phyloP scores from a whole-genome alignment of 2,888 invertebrate genomes.

The Rhyacophila evoluta region DNA sequence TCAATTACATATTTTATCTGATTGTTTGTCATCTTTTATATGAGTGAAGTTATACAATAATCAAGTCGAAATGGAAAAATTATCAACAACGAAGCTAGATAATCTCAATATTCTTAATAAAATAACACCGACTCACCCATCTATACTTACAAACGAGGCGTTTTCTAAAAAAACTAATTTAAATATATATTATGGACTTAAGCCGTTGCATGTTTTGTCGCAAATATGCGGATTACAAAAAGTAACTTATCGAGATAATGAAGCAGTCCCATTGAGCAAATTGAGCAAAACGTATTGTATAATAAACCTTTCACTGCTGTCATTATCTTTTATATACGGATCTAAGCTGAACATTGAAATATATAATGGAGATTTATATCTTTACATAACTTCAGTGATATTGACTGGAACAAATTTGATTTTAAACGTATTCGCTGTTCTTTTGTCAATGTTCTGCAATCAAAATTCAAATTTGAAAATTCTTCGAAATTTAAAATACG shows the following conservation, averaged over 20 bases:
- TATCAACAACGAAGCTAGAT: neutral
- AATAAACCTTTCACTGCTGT: no score
- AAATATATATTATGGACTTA: neutral
- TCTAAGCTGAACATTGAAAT: neutral
- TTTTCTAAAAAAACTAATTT: neutral
- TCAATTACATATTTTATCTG: no score
- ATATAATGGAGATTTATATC: neutral
- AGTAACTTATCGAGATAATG: neutral
- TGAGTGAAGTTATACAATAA: conserved; percentile 20
- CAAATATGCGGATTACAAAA: neutral
- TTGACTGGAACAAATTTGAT: neutral
- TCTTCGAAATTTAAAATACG: neutral
- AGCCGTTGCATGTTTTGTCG: neutral
- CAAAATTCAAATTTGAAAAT: neutral
- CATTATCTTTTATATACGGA: neutral
- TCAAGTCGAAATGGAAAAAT: neutral
- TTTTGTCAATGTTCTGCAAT: neutral
- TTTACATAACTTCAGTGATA: neutral
- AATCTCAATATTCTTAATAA: neutral
- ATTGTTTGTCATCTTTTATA: no score
- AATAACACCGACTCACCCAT: neutral
- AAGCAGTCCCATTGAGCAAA: neutral
- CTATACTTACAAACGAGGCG: neutral
- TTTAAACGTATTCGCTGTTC: neutral
- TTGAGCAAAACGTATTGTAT: neutral